Conservation (phyloP, 53 echinoderm and acorn worm genomes). For the Hippasteria phrygiana region DNA sequence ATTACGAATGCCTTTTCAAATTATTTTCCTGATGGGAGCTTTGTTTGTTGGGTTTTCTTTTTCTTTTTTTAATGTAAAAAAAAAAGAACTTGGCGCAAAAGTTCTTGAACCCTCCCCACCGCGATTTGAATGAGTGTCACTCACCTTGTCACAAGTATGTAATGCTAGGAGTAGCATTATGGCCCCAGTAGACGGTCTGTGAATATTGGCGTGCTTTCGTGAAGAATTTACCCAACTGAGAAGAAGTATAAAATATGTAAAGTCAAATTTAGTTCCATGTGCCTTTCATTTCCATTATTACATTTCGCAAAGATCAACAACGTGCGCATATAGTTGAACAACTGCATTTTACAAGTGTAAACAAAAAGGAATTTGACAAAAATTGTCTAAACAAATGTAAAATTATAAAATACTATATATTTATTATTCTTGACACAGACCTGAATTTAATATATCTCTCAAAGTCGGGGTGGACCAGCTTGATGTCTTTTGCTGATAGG, state of each 20-base stretch:
- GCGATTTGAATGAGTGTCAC: not conserved
- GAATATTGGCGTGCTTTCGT: constrained; percentile 73
- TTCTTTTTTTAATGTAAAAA: too few species aligned
- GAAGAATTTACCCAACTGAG: constrained; percentile 92
- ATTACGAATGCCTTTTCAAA: too few species aligned
- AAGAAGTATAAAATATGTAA: not conserved
- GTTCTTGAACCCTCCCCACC: too few species aligned
- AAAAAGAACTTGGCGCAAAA: not conserved
- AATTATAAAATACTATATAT: not conserved
- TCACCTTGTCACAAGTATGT: constrained; percentile 96
- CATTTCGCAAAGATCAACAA: too few species aligned
- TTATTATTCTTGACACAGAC: constrained; percentile 59
- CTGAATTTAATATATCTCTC: constrained; percentile 91
- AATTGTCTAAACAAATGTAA: not conserved
- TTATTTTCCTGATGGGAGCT: too few species aligned
- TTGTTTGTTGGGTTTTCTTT: too few species aligned
- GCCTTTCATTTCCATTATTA: too few species aligned
- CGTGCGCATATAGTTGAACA: too few species aligned
- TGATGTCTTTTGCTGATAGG: constrained; percentile 79
- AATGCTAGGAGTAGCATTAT: constrained; percentile 91
- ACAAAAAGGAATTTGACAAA: too few species aligned
- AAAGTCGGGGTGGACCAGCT: constrained; percentile 95
- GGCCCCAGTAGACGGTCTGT: constrained; percentile 92
- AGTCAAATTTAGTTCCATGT: not conserved
- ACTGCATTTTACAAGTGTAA: too few species aligned